Evolutionary conservation across 2,113 vertebrate genomes (phyloP).

Genomic region (Phyllopteryx taeniolatus): DNA sequence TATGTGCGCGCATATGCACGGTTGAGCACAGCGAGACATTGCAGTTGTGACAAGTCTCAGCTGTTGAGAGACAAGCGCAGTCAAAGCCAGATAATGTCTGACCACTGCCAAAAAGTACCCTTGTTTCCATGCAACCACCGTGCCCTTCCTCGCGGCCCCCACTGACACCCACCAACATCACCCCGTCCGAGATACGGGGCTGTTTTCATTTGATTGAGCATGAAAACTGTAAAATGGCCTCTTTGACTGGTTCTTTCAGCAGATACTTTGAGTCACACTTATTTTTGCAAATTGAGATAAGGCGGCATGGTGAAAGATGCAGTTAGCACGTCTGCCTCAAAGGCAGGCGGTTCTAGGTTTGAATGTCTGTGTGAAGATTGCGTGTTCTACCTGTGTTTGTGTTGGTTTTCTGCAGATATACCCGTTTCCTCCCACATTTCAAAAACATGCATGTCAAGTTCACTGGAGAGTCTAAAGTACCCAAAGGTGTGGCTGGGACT

Average conservation of each 20-base stretch:
- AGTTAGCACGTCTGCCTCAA: background rate
- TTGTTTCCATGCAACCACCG: constrained; percentile 15
- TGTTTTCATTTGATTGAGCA: background rate
- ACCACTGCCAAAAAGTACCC: constrained; percentile 54
- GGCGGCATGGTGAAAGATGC: background rate
- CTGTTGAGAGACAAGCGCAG: constrained; percentile 61
- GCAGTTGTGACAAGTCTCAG: constrained; percentile 70
- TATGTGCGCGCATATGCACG: constrained; percentile 32
- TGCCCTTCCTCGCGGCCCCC: background rate
- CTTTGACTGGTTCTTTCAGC: background rate
- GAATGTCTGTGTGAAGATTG: background rate
- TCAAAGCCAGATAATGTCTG: constrained; percentile 64
- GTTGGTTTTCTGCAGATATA: background rate
- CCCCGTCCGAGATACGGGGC: background rate
- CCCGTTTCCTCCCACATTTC: background rate
- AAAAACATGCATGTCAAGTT: background rate
- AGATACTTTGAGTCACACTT: background rate
- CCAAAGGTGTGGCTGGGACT: background rate
- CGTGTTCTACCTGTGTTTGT: background rate
- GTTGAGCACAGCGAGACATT: constrained; percentile 52
- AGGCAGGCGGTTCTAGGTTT: background rate
- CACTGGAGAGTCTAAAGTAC: background rate
- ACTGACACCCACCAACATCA: background rate
- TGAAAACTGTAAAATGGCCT: background rate
- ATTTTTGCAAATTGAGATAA: background rate